phyloP scores from a whole-genome alignment of 1,140 invertebrate genomes.

The Brachionus angularis region DNA sequence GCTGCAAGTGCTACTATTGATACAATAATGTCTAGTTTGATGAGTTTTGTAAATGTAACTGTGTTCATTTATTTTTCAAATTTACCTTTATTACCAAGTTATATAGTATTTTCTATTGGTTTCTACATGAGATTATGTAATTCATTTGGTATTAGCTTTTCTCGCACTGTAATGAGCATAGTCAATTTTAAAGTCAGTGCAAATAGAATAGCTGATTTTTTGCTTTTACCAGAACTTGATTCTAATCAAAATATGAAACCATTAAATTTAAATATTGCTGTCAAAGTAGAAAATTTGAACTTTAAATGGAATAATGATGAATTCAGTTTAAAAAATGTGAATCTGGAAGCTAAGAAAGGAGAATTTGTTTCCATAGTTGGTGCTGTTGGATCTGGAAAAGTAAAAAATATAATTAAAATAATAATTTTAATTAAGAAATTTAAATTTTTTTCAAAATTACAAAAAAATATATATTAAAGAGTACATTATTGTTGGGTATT shows the following conservation, averaged over 20 bases:
- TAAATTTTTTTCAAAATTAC: neutral
- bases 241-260: no score
- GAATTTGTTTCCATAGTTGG: slow-evolving; percentile 56
- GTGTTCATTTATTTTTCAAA: slow-evolving; percentile 13
- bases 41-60: slow-evolving; percentile 2
- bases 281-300: neutral
- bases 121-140: slow-evolving; percentile 25
- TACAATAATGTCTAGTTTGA: neutral
- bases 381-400: slow-evolving; percentile 39
- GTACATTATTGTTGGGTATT: slow-evolving; percentile 20
- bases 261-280: neutral
- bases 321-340: slow-evolving; percentile 6
- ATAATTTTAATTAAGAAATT: neutral
- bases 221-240: no score
- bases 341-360: slow-evolving; percentile 59
- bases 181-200: neutral
- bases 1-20: neutral
- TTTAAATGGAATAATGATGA: slow-evolving; percentile 4
- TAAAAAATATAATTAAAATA: neutral
- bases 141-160: slow-evolving; percentile 23
- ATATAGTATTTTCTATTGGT: slow-evolving; percentile 27
- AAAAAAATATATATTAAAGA: no score
- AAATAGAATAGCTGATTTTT: slow-evolving; percentile 31
- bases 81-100: slow-evolving; percentile 19
- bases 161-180: neutral